A percentile compares a stretch with the other conserved stretches of the same genome.
These are phyloP conservation scores for Diachrysia chrysitis DNA, from an alignment of 2,888 invertebrate species.

Conservation along the genomic window DNA sequence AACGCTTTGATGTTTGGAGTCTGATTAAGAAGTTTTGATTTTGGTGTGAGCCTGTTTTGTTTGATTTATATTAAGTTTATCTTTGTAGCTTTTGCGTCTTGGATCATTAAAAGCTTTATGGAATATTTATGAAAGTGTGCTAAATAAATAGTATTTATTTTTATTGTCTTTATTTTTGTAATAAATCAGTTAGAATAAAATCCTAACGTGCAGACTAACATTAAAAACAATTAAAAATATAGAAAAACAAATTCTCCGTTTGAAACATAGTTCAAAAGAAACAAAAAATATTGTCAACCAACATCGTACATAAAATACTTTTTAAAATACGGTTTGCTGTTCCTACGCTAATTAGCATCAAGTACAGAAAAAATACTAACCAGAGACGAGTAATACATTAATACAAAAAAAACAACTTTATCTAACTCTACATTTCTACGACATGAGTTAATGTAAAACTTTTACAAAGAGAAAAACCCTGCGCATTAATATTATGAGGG, in stretches of 20 bases:
- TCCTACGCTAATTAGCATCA: constrained; percentile 28
- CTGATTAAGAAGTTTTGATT: constrained; percentile 30
- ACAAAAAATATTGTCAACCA: constrained; percentile 5
- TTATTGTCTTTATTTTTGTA: neutral
- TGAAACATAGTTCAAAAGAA: neutral
- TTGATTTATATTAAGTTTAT: neutral
- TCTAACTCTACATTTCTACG: constrained; percentile 37
- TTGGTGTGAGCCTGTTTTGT: neutral
- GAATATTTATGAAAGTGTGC: neutral
- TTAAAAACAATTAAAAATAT: too few species aligned
- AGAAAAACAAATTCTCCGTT: neutral
- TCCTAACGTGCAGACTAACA: neutral
- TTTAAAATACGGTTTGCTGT: constrained; percentile 19
- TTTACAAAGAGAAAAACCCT: constrained; percentile 51
- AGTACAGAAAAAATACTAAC: constrained; percentile 15
- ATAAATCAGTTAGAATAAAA: neutral
- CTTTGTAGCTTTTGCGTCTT: neutral
- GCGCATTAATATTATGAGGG: constrained; percentile 58
- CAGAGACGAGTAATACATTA: constrained; percentile 25
- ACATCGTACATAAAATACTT: constrained; percentile 7
- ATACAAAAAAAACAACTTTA: constrained; percentile 45
- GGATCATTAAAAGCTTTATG: neutral
- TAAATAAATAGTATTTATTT: neutral
- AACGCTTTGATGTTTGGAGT: constrained; percentile 18
- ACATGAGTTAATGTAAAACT: constrained; percentile 56